Conservation (phyloP, 64 coral and sea anemone species). For the Montipora efflorescens region DNA sequence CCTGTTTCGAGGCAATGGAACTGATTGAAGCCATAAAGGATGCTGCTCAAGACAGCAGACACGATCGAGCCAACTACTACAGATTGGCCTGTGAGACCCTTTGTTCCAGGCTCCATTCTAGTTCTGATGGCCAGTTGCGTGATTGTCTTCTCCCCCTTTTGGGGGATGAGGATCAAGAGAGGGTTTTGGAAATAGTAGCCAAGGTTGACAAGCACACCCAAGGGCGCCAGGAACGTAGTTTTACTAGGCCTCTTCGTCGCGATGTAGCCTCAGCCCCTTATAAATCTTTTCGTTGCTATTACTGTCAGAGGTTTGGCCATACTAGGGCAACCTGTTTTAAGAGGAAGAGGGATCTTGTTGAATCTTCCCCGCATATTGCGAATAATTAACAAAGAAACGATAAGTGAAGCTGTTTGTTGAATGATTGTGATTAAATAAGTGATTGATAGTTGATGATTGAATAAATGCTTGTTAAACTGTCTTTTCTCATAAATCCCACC, state of each 20-base stretch:
- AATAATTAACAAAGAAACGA: not conserved
- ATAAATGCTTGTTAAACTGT: not conserved
- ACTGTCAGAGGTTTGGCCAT: slow-evolving; percentile 24
- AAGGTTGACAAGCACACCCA: slow-evolving; percentile 20
- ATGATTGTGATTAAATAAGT: not conserved
- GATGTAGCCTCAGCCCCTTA: not conserved
- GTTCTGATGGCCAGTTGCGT: slow-evolving; percentile 14
- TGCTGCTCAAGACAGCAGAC: not conserved
- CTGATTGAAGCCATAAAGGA: too few relatives aligned
- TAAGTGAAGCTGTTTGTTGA: not conserved
- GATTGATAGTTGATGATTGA: not conserved
- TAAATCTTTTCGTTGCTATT: slow-evolving; percentile 13
- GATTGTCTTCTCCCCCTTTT: slow-evolving; percentile 12
- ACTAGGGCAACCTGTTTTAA: slow-evolving; percentile 41
- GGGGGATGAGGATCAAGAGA: slow-evolving; percentile 51
- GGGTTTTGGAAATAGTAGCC: slow-evolving; percentile 8
- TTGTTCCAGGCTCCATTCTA: not conserved
- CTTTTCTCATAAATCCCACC: not conserved
- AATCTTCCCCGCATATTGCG: not conserved
- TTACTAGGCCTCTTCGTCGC: not conserved
- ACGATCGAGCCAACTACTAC: not conserved
- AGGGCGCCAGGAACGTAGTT: not conserved
- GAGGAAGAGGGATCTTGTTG: slow-evolving; percentile 2
- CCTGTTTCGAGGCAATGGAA: too few relatives aligned
- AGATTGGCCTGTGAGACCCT: not conserved